These are phyloP conservation scores for Allolobophora icterica DNA, from an alignment of 2,888 invertebrate genomes.

Conservation along the genomic window DNA sequence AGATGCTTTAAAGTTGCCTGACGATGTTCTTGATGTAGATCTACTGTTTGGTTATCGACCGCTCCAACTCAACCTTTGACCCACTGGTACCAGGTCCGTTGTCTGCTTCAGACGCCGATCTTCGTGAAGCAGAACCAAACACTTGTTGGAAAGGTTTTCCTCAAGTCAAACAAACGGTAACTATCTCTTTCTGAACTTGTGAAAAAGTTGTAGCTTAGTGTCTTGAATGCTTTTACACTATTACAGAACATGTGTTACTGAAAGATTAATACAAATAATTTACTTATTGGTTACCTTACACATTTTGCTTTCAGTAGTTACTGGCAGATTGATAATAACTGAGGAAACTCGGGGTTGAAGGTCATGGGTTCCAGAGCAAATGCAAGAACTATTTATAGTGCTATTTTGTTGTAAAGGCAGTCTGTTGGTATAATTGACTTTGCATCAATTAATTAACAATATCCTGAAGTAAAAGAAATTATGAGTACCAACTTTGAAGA, in stretches of 20 bases:
- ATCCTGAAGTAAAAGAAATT: neutral
- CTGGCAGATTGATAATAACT: neutral
- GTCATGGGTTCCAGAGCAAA: neutral
- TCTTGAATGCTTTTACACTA: neutral
- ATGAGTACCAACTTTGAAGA: neutral
- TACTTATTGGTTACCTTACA: neutral
- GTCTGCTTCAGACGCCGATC: conserved; percentile 89
- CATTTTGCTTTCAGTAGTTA: neutral
- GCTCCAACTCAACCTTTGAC: conserved; percentile 96
- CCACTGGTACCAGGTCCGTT: conserved; percentile 98
- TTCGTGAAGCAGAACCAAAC: conserved; percentile 92
- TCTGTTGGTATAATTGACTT: neutral
- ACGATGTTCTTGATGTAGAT: conserved; percentile 63
- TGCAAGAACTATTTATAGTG: neutral
- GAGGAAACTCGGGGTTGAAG: neutral
- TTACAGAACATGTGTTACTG: neutral
- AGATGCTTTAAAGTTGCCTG: neutral
- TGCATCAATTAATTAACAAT: too few species aligned
- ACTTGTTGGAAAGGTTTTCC: conserved; percentile 82
- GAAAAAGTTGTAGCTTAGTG: neutral
- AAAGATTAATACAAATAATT: neutral
- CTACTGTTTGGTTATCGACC: conserved; percentile 94
- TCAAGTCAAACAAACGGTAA: conserved; percentile 89
- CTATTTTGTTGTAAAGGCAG: neutral
- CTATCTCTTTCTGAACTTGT: conserved; percentile 20